phyloP scores from a whole-genome alignment of 1,140 invertebrate genomes.

The Calosoma granatense region DNA sequence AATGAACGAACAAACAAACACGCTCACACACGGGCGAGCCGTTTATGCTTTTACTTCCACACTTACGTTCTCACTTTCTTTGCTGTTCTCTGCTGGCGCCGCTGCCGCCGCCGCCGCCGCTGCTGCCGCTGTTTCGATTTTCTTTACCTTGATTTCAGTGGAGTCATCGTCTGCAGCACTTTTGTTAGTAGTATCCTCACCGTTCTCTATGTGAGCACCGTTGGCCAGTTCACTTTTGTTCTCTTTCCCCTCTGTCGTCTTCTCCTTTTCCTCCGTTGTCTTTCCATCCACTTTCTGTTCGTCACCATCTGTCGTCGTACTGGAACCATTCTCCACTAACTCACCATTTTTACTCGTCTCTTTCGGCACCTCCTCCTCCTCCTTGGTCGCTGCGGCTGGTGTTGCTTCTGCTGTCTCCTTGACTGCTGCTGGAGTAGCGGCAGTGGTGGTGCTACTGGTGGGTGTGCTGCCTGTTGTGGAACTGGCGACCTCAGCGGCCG shows the following conservation, averaged over 20 bases:
- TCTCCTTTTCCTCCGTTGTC: background rate
- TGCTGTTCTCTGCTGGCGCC: background rate
- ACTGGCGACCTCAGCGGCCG: too few relatives aligned
- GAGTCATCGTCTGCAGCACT: slow-evolving; percentile 10
- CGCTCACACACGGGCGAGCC: background rate
- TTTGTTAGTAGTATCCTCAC: slow-evolving; percentile 3
- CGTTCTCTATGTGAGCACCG: slow-evolving; percentile 13
- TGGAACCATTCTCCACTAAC: background rate
- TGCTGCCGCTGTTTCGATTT: slow-evolving; percentile 1
- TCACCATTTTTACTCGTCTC: slow-evolving; percentile 6
- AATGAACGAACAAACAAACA: background rate
- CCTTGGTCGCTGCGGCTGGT: background rate
- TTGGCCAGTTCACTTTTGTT: slow-evolving; percentile 12
- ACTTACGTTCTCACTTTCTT: background rate
- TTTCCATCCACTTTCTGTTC: background rate
- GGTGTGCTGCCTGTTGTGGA: too few relatives aligned
- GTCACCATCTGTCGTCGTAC: background rate
- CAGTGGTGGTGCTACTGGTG: too few relatives aligned
- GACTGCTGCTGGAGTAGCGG: too few relatives aligned
- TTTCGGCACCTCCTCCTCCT: background rate
- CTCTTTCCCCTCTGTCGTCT: slow-evolving; percentile 10
- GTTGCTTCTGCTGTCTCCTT: background rate
- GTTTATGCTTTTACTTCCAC: background rate
- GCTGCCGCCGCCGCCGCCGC: too few relatives aligned
- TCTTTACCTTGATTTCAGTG: slow-evolving; percentile 9